These are phyloP conservation scores for Scaptomyza hsui DNA, from an alignment of 1,140 invertebrate genomes.

Conservation along the genomic window DNA sequence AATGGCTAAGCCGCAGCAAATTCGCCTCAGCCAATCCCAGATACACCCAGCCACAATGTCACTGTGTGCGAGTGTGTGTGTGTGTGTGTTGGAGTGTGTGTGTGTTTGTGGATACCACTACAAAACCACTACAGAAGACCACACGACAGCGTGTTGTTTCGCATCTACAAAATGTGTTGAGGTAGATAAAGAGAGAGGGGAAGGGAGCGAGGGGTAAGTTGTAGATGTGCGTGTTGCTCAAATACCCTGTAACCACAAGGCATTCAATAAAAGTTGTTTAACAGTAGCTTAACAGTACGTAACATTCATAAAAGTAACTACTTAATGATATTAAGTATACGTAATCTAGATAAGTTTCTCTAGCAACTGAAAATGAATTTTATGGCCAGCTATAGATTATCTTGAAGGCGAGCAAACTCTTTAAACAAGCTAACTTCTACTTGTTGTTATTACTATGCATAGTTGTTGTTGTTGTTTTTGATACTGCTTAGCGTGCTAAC, in stretches of 20 bases:
- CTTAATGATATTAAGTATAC: not conserved
- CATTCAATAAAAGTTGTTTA: not conserved
- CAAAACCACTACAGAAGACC: constrained; percentile 11
- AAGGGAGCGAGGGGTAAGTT: not conserved
- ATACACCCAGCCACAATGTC: constrained; percentile 30
- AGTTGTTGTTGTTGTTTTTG: constrained; percentile 31
- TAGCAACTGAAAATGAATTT: not conserved
- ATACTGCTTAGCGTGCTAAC: constrained; percentile 71
- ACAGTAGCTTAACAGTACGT: too few relatives aligned
- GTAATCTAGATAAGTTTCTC: too few relatives aligned
- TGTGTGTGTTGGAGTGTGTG: constrained; percentile 6
- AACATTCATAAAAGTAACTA: too few relatives aligned
- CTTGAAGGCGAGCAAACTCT: not conserved
- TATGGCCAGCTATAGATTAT: not conserved
- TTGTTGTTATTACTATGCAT: constrained; percentile 39
- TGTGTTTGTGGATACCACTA: constrained; percentile 5
- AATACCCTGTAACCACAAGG: not conserved
- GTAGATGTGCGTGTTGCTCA: constrained; percentile 23
- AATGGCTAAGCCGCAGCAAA: constrained; percentile 78
- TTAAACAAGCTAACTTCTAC: not conserved
- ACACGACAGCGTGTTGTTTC: constrained; percentile 5
- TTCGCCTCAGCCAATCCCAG: constrained; percentile 56
- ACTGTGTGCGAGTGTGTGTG: not conserved
- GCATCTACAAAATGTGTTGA: not conserved
- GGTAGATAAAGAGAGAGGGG: not conserved